Base-by-base conservation (phyloP, 2,888 invertebrate species). In the Eristalis tenax region DNA sequence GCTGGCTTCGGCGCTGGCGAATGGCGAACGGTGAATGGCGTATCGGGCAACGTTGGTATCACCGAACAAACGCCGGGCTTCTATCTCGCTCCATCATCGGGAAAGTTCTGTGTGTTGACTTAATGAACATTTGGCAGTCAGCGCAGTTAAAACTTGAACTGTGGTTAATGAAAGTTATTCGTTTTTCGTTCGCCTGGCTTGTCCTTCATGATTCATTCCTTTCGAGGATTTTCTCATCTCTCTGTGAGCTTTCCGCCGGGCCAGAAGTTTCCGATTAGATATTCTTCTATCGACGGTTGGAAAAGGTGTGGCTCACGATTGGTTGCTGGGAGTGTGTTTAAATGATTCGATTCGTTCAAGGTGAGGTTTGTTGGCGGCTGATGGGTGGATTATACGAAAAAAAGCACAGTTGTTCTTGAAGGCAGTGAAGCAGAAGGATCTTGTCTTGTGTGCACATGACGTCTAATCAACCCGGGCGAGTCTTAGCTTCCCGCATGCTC, bases 111-210 rank as follows among this genome's bases (percentile, higher is more conserved):
- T 43, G 59, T 83, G 78, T 83, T 86, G 86, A 86, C 86, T 86
- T 86, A 86, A 83, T 82, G 78, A 83, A 82, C 82, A 82, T 78
- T 86, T 78, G 69, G 74, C 61, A 81, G 82, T 78, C 74, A 75
- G 61, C 66, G 71, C 61, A 86, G 74, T 86, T 86, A 83, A 75
- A 76, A 78, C 75, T 79, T 74, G 74, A 82, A 75, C 64, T 50
- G 85, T 74, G 82, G 73, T 74, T 86, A 86, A 85, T 81, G 84
- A 85, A 80, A 84, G 43, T 43, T 76, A 66, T 57, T 66, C 35
- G 18, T 40, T 75, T 76, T 68, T 22, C 43, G 50, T 23, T 28
- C 50, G 50, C 40, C 73, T 15, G 40, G 43, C 63, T 73, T 63
- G 59, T 59, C 26, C 26, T 6, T 26, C 59, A 26, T 23, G 26